phyloP scores from a whole-genome alignment of 2,888 invertebrate species.

The Eristalinus sepulchralis region DNA sequence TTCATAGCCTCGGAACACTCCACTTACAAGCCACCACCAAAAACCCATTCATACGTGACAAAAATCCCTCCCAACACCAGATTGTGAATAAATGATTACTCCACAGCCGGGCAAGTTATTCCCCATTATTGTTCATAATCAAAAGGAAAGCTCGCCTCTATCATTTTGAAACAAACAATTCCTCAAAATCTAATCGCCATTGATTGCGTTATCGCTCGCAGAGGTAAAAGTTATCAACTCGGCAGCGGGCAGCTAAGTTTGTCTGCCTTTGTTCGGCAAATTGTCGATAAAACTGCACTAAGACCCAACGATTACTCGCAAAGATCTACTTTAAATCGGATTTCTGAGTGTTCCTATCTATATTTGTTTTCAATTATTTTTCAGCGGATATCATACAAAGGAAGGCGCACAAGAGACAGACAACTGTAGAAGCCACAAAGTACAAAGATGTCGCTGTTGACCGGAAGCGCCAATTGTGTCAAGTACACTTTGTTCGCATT shows the following conservation, averaged over 20 bases:
- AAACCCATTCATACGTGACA: too few relatives aligned
- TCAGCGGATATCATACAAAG: slow-evolving; percentile 48
- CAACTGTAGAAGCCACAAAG: neutral
- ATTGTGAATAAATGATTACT: too few relatives aligned
- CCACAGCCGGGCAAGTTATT: too few relatives aligned
- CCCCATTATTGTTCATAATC: neutral
- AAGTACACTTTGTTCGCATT: slow-evolving; percentile 88
- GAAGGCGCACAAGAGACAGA: neutral
- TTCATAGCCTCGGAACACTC: too few relatives aligned
- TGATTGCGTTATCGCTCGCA: slow-evolving; percentile 12
- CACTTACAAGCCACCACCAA: too few relatives aligned
- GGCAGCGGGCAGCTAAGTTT: neutral
- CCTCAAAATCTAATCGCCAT: slow-evolving; percentile 17
- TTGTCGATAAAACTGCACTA: slow-evolving; percentile 9
- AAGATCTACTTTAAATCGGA: neutral
- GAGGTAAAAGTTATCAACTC: slow-evolving; percentile 1
- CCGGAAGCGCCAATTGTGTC: slow-evolving; percentile 83
- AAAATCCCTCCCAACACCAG: too few relatives aligned
- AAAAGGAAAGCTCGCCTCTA: neutral
- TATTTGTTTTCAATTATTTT: slow-evolving; percentile 12
- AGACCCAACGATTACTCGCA: neutral
- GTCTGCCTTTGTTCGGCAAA: neutral
- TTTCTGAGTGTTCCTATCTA: too few relatives aligned
- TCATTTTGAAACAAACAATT: slow-evolving; percentile 14
- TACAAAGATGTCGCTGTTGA: slow-evolving; percentile 79